Conservation (phyloP, 2,888 invertebrate genomes). For the Chrysolina americana region DNA sequence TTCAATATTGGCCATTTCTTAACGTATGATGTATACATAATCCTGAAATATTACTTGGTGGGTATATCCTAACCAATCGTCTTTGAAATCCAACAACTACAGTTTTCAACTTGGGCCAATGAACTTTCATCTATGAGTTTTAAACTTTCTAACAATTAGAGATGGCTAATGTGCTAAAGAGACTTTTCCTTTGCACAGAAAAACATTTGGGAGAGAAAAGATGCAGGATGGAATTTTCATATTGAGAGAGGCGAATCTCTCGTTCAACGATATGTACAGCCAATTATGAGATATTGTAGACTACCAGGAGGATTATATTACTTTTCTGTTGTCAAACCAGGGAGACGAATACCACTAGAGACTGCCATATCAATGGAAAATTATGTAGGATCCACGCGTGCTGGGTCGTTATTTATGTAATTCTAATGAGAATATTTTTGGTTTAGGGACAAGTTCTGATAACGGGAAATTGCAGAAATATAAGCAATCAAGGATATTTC, state of each 20-base stretch:
- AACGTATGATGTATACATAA: no score
- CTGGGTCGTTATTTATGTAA: background rate
- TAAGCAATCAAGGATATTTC: conserved; percentile 73
- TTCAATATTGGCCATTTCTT: no score
- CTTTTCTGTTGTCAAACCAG: conserved; percentile 74
- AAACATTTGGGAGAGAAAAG: conserved; percentile 11
- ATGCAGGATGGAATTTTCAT: conserved; percentile 52
- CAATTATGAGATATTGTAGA: conserved; percentile 69
- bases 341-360: conserved; percentile 72
- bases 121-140: no score
- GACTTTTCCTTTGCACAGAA: conserved; percentile 20
- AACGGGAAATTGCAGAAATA: conserved; percentile 71
- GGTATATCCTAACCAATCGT: no score
- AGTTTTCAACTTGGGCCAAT: no score
- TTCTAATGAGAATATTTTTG: background rate
- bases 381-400: conserved; percentile 56
- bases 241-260: conserved; percentile 53
- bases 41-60: no score
- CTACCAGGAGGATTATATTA: conserved; percentile 77
- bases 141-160: no score
- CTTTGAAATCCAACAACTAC: no score
- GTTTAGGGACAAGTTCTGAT: conserved; percentile 73
- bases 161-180: no score
- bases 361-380: conserved; percentile 67
- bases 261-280: conserved; percentile 65